phyloP scores from a whole-genome alignment of 2,888 invertebrate genomes.

The Monoplex corrugatus region DNA sequence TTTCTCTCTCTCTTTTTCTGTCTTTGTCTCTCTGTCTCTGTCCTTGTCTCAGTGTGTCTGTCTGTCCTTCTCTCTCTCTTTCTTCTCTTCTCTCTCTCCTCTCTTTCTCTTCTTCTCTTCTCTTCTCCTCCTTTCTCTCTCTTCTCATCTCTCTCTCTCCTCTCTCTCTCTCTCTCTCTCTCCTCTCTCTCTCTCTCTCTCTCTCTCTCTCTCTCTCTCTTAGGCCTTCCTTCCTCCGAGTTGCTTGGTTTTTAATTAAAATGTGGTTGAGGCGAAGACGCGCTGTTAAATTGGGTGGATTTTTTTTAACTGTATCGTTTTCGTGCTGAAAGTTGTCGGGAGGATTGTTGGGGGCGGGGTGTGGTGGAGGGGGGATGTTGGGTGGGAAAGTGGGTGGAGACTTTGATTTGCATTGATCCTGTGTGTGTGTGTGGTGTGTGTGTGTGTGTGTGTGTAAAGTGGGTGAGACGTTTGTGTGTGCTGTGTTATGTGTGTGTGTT shows the following conservation, averaged over 20 bases:
- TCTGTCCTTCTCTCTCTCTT: too few species aligned
- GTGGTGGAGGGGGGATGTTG: too few species aligned
- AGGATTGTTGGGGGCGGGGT: not conserved
- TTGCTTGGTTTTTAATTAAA: not conserved
- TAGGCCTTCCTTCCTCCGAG: not conserved
- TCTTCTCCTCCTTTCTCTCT: not conserved
- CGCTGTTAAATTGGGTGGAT: not conserved
- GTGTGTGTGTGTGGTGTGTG: too few species aligned
- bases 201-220: not conserved
- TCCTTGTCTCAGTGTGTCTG: too few species aligned
- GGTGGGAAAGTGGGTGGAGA: too few species aligned
- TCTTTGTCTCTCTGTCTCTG: too few species aligned
- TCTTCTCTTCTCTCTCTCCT: not conserved
- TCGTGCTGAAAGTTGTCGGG: not conserved
- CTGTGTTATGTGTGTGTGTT: too few species aligned
- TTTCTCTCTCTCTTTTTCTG: not conserved
- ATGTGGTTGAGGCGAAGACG: not conserved
- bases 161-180: slow-evolving; percentile 1
- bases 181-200: not conserved
- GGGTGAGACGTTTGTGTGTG: too few species aligned
- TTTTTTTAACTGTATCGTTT: not conserved
- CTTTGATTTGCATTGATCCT: too few species aligned
- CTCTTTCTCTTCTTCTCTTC: not conserved
- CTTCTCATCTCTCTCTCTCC: not conserved
- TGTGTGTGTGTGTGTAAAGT: too few species aligned